Evolutionary conservation across 2,113 vertebrate species (phyloP).

Genomic region (Heterotilapia buettikoferi): DNA sequence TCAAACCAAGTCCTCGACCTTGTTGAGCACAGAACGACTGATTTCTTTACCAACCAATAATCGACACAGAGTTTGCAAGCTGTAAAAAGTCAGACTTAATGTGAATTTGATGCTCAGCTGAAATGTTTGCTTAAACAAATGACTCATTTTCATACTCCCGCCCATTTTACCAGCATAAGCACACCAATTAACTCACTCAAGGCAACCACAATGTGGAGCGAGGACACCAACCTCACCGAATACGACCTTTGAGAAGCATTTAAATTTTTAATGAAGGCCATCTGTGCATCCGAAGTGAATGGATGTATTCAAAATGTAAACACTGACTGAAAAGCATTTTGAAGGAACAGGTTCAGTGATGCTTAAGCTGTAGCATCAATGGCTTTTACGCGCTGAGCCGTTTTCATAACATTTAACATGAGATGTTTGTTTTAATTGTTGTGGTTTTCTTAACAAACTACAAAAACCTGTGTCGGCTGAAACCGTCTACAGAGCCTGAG

Average conservation of each 20-base stretch:
- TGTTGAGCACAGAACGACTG: neutral
- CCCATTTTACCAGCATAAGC: neutral
- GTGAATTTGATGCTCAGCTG: neutral
- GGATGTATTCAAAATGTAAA: neutral
- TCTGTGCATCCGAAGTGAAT: neutral
- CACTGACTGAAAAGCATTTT: neutral
- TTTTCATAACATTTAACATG: neutral
- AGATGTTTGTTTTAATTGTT: neutral
- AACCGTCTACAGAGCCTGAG: neutral
- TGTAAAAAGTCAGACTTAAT: neutral
- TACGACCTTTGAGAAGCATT: neutral
- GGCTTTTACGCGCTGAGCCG: accelerated
- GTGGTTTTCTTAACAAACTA: neutral
- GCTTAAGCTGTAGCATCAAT: neutral
- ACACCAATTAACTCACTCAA: neutral
- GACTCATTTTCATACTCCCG: neutral
- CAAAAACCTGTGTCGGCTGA: neutral
- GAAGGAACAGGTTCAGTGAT: neutral
- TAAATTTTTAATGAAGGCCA: neutral
- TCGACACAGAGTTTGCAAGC: neutral
- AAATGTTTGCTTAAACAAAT: neutral
- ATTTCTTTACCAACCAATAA: neutral
- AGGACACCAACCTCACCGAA: neutral
- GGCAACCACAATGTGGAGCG: neutral
- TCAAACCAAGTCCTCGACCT: neutral